These are phyloP conservation scores for Euphonia xanthogaster DNA, from an alignment of 2,797 vertebrate species.

Conservation along the genomic window DNA sequence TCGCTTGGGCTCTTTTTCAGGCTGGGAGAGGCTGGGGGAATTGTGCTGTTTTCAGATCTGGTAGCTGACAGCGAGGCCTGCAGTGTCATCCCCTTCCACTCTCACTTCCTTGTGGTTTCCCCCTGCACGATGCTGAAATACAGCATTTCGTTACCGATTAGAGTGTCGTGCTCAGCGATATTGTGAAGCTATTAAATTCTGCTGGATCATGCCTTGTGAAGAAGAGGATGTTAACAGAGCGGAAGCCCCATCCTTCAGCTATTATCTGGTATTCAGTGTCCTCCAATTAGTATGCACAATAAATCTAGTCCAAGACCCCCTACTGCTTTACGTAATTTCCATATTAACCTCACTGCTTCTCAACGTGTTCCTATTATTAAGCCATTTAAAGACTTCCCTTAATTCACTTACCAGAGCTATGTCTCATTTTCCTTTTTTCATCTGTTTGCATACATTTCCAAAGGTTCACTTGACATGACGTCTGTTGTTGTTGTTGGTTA, in stretches of 20 bases:
- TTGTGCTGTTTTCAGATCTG: neutral
- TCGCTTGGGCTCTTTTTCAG: neutral
- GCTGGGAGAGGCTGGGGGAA: neutral
- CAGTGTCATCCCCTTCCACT: neutral
- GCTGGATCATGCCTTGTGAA: constrained; percentile 70
- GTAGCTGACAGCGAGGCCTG: neutral
- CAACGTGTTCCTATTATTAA: constrained; percentile 75
- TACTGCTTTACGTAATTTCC: constrained; percentile 73
- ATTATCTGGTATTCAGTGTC: constrained; percentile 72
- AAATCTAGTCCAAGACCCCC: constrained; percentile 66
- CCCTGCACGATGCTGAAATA: constrained; percentile 33
- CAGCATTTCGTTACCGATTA: constrained; percentile 65
- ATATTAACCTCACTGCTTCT: constrained; percentile 78
- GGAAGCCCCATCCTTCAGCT: constrained; percentile 64
- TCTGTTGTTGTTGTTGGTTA: neutral
- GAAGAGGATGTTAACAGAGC: constrained; percentile 66
- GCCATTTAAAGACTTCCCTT: constrained; percentile 71
- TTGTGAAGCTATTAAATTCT: constrained; percentile 71
- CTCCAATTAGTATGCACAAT: constrained; percentile 75
- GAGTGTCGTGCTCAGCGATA: constrained; percentile 44
- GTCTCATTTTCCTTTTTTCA: constrained; percentile 52
- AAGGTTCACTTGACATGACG: constrained; percentile 11
- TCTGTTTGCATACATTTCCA: constrained; percentile 59
- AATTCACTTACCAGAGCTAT: constrained; percentile 43
- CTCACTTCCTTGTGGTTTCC: constrained; percentile 31